Evolutionary conservation across 2,797 vertebrate species (phyloP).

Genomic region (Staurois parvus): DNA sequence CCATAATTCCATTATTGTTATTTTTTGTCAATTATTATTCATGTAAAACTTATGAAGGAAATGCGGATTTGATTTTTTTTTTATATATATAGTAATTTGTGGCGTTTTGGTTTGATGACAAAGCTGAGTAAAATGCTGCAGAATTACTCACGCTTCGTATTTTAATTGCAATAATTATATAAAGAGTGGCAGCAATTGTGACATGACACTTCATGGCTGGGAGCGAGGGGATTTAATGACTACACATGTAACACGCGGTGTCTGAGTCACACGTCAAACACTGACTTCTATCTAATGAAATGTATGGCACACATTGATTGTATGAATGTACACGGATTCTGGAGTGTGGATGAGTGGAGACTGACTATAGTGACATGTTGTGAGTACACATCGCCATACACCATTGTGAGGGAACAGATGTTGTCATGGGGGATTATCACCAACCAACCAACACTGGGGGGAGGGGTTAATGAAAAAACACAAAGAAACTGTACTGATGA

Average conservation of each 20-base stretch:
- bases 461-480: too few relatives aligned
- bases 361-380: background rate
- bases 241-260: background rate
- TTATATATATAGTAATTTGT: too few relatives aligned
- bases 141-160: conserved; percentile 9
- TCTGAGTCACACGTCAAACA: background rate
- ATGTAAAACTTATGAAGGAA: too few relatives aligned
- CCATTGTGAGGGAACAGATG: background rate
- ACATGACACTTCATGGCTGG: conserved; percentile 6
- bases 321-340: background rate
- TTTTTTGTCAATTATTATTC: too few relatives aligned
- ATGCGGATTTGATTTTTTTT: too few relatives aligned
- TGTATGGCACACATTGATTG: background rate
- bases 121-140: background rate
- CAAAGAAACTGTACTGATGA: too few relatives aligned
- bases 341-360: background rate
- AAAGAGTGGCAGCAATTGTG: background rate
- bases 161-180: conserved; percentile 26
- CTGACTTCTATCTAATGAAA: background rate
- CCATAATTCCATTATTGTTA: too few relatives aligned
- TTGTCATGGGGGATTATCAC: background rate
- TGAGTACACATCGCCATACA: background rate
- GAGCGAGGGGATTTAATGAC: background rate
- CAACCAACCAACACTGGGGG: too few relatives aligned
- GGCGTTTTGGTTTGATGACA: background rate